Base-by-base conservation (phyloP, 2,888 invertebrate genomes). In the Parnassius orleans region DNA sequence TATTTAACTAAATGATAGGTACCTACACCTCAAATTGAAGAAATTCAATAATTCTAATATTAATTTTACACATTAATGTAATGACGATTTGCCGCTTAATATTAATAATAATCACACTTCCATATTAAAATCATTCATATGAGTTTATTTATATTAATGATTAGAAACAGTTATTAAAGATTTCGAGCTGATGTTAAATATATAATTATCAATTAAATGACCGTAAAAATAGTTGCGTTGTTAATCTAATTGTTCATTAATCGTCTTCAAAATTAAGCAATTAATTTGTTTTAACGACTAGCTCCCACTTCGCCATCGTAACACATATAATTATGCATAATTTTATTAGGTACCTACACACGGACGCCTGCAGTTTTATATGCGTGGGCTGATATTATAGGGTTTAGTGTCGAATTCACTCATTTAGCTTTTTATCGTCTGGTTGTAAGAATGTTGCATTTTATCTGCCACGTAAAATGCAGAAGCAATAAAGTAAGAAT, bases 351-450 rank as follows among this genome's bases (percentile, higher is more conserved):
- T 59, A 60, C 56, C 63, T 59, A 55, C 44, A 56, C 11, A 55
- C 54, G 57, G 46, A 47, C 59, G 63, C 55, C 63, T 63, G 63
- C 63, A 63, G 63, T 63, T 63, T 63, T 58, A 51, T 58, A 51
- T 51, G 55, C 58, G 46, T 54, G 54, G 44, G 46, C 12, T 42
- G 63, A 47, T 47, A 55, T 59, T 47, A 55, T 55, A 47, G 55
- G 50, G 53, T 60, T 63, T 59, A 47, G 59, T 59, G 33, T 55
- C 24, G 44, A 58, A 61, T 61, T 61, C 44, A 61, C 24, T 58
- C 48, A 54, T 57, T 63, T 58, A 14, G 54, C 24, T 41, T 58
- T 62, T 62, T 58, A 57, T 62, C 44, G 19, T 11, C 14, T 10
- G 14, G 43, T 50, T 62, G 10, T n/a, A 53, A 48, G n/a, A 43